Conservation (phyloP, 2,113 vertebrate genomes). For the Paralichthys olivaceus region DNA sequence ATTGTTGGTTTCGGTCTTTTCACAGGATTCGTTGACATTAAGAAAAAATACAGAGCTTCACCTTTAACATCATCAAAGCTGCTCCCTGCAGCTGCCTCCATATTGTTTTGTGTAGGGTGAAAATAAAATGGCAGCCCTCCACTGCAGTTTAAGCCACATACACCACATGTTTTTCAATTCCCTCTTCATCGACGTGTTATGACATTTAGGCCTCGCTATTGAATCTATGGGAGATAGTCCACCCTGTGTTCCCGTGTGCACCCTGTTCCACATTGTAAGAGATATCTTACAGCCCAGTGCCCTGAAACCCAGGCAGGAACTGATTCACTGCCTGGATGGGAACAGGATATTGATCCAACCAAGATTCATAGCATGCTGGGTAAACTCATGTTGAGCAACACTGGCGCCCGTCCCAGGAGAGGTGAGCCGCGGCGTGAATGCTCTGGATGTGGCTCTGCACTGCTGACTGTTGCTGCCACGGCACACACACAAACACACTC, state of each 20-base stretch:
- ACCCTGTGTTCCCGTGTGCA: constrained; percentile 27
- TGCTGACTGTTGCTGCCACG: constrained; percentile 3
- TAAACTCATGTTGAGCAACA: constrained; percentile 45
- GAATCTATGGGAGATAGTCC: constrained; percentile 20
- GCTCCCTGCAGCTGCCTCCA: constrained; percentile 12
- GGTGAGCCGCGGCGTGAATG: constrained; percentile 25
- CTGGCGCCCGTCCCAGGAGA: constrained; percentile 33
- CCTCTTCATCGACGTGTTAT: constrained; percentile 4
- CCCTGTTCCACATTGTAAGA: constrained; percentile 17
- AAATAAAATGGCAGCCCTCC: constrained; percentile 54
- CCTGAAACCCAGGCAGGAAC: constrained; percentile 38
- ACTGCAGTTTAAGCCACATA: constrained; percentile 13
- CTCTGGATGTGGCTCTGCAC: constrained; percentile 5
- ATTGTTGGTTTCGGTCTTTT: no score
- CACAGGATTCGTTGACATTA: no score
- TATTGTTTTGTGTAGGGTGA: constrained; percentile 33
- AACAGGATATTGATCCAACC: constrained; percentile 66
- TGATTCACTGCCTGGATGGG: constrained; percentile 48
- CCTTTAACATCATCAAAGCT: neutral
- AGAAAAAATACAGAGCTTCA: no score
- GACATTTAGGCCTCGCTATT: constrained; percentile 32
- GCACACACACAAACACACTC: constrained; percentile 5
- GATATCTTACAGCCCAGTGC: constrained; percentile 31
- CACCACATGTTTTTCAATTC: constrained; percentile 10
- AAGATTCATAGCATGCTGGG: constrained; percentile 53